These are phyloP conservation scores for Lordiphosa collinella DNA, from an alignment of 1,140 invertebrate genomes.

Conservation along the genomic window DNA sequence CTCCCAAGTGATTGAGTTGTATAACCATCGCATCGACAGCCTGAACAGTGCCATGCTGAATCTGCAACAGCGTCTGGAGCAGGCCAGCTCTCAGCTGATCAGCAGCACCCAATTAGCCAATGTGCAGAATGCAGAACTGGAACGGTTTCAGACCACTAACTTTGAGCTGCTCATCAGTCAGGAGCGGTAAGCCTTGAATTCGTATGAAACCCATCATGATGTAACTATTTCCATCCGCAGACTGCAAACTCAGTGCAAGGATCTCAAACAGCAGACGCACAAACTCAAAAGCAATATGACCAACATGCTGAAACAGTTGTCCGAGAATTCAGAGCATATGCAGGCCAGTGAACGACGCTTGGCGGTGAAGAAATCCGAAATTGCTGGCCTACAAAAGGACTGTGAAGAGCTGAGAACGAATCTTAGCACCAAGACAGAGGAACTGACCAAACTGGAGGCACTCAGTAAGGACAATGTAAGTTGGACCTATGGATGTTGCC, in stretches of 20 bases:
- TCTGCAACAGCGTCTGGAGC: slow-evolving; percentile 65
- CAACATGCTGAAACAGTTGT: slow-evolving; percentile 66
- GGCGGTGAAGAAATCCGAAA: slow-evolving; percentile 58
- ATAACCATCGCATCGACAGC: slow-evolving; percentile 72
- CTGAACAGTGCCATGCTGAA: slow-evolving; percentile 38
- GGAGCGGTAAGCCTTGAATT: slow-evolving; percentile 69
- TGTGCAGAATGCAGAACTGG: slow-evolving; percentile 67
- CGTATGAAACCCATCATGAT: too few species aligned
- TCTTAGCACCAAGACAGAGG: slow-evolving; percentile 50
- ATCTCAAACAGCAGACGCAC: slow-evolving; percentile 62
- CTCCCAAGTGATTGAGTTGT: slow-evolving; percentile 72
- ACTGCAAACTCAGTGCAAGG: slow-evolving; percentile 67
- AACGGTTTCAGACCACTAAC: slow-evolving; percentile 70
- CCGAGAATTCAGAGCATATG: slow-evolving; percentile 56
- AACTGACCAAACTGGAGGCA: slow-evolving; percentile 50
- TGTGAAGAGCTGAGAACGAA: slow-evolving; percentile 49
- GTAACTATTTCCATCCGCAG: too few species aligned
- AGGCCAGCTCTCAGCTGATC: slow-evolving; percentile 56
- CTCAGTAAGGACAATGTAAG: slow-evolving; percentile 66
- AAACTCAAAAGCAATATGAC: slow-evolving; percentile 63
- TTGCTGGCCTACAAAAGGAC: slow-evolving; percentile 45
- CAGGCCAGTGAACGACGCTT: slow-evolving; percentile 63
- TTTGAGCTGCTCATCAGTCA: slow-evolving; percentile 75
- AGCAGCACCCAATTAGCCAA: slow-evolving; percentile 51
- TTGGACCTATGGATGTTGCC: neutral